Evolutionary conservation across 1,140 invertebrate genomes (phyloP).

Genomic region (Centruroides vittatus): DNA sequence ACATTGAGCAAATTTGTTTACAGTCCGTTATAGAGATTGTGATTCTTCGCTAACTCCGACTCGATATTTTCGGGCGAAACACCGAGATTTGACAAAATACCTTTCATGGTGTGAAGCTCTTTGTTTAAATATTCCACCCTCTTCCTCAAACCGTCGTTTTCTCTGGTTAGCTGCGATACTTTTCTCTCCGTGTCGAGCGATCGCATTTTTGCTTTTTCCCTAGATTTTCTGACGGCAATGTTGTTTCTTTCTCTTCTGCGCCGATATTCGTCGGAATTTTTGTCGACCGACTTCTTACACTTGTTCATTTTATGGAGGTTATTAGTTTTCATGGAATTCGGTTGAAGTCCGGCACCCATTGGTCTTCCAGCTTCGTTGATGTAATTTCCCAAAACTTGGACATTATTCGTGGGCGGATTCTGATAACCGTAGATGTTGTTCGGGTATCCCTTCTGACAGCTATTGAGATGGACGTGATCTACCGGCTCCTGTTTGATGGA

Average conservation of each 20-base stretch:
- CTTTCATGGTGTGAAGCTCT: conserved; percentile 73
- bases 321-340: background rate
- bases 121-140: conserved; percentile 83
- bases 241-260: conserved; percentile 86
- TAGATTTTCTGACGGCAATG: conserved; percentile 87
- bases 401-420: no score
- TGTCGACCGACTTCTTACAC: conserved; percentile 44
- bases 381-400: no score
- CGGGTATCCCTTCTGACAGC: conserved; percentile 3
- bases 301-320: background rate
- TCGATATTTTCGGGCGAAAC: conserved; percentile 19
- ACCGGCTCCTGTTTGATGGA: conserved; percentile 18
- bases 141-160: conserved; percentile 88
- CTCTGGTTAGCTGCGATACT: conserved; percentile 75
- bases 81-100: conserved; percentile 39
- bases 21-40: no score
- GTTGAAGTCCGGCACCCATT: background rate
- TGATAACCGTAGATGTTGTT: background rate
- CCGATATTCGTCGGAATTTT: conserved; percentile 84
- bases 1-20: no score
- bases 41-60: conserved; percentile 16
- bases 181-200: conserved; percentile 86
- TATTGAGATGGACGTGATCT: conserved; percentile 15
- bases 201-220: conserved; percentile 91
- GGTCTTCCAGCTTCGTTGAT: background rate